A percentile compares a stretch with the other conserved stretches of the same genome.
Evolutionary conservation across 2,888 invertebrate species (phyloP).

Genomic region (Machimus rusticus): DNA sequence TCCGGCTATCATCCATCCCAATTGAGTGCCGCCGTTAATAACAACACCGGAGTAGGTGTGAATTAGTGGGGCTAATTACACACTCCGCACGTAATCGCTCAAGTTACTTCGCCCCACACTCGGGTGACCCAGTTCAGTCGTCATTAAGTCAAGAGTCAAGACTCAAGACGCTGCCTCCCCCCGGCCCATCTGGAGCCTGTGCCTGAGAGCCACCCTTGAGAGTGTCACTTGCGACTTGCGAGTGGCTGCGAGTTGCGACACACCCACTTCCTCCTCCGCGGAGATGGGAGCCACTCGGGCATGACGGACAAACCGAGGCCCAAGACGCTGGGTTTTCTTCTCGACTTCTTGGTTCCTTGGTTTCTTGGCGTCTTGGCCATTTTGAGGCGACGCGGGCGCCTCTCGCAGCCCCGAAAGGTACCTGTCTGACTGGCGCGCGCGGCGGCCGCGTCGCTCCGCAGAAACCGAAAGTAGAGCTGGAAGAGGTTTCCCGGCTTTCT

Average conservation of each 20-base stretch:
- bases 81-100: not conserved
- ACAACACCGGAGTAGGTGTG: conserved; percentile 23
- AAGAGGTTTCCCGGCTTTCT: not conserved
- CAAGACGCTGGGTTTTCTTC: conserved; percentile 7
- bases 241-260: not conserved
- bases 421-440: not conserved
- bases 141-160: conserved; percentile 19
- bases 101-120: not conserved
- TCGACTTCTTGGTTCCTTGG: not conserved
- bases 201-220: not conserved
- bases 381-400: not conserved
- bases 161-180: not conserved
- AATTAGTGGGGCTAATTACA: conserved; percentile 27
- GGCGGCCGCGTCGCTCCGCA: not conserved
- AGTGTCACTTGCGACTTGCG: not conserved
- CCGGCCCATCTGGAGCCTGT: not conserved
- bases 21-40: conserved; percentile 1
- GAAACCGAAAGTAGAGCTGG: conserved; percentile 29
- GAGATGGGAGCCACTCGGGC: conserved; percentile 2
- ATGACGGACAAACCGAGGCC: not conserved
- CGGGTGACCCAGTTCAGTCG: conserved; percentile 1
- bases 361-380: not conserved
- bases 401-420: not conserved
- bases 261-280: conserved; percentile 9
- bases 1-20: conserved; percentile 3